These are phyloP conservation scores for Petrosia ficiformis DNA, from an alignment of 37 sponge, comb jelly and placozoan species.

Conservation along the genomic window DNA sequence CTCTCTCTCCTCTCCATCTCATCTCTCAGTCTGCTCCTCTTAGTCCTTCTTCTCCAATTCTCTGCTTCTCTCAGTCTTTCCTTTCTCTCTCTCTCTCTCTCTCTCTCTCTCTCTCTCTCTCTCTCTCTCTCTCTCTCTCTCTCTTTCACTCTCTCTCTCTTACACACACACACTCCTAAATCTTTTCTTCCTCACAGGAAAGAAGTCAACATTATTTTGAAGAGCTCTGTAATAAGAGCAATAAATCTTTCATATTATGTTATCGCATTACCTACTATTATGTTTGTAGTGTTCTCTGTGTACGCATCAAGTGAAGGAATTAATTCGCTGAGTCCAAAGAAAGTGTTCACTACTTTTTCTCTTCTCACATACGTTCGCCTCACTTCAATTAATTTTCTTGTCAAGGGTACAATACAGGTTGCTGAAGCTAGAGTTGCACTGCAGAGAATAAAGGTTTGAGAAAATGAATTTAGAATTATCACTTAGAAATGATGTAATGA, in stretches of 20 bases:
- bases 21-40: not conserved
- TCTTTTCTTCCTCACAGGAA: constrained; percentile 18
- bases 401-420: constrained; percentile 20
- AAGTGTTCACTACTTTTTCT: constrained; percentile 52
- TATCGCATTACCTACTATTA: constrained; percentile 25
- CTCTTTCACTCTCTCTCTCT: constrained; percentile 3
- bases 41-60: constrained; percentile 1
- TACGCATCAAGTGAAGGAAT: constrained; percentile 26
- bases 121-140: constrained; percentile 17
- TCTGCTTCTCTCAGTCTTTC: not conserved
- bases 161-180: not conserved
- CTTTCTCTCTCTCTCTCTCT: not conserved
- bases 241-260: constrained; percentile 35
- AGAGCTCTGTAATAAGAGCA: constrained; percentile 31
- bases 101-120: constrained; percentile 7
- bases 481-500: too few species aligned
- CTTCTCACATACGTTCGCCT: constrained; percentile 28
- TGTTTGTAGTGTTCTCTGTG: constrained; percentile 46
- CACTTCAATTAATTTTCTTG: constrained; percentile 30
- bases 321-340: constrained; percentile 29
- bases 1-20: constrained; percentile 9
- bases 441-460: constrained; percentile 69
- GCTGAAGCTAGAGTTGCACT: constrained; percentile 63
- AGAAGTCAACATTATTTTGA: constrained; percentile 24
- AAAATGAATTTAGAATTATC: too few species aligned